Percentiles rank a stretch among this genome's conserved stretches.
phyloP scores from a whole-genome alignment of 53 echinoderm and acorn worm species.

The Apostichopus leukothele region DNA sequence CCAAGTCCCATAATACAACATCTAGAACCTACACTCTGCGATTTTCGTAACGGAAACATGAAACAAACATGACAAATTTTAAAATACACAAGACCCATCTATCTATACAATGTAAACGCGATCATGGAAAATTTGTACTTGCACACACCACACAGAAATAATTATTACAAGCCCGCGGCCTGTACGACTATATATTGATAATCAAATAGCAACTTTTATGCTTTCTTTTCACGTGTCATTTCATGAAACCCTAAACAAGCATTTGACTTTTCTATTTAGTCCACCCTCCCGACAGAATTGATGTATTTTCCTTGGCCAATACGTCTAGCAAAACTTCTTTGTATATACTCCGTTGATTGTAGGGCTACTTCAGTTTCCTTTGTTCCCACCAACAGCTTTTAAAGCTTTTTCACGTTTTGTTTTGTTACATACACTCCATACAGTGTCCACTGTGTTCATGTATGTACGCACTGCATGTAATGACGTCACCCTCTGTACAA shows the following conservation, averaged over 20 bases:
- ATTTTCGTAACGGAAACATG: neutral
- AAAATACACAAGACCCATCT: neutral
- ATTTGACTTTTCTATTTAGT: slow-evolving; percentile 18
- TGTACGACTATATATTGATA: neutral
- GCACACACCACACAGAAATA: neutral
- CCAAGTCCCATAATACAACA: too few species aligned
- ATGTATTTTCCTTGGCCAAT: slow-evolving; percentile 16
- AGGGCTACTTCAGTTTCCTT: slow-evolving; percentile 49
- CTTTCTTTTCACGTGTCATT: neutral
- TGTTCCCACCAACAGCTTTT: slow-evolving; percentile 46
- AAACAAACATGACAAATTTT: neutral
- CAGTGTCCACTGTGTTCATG: slow-evolving; percentile 40
- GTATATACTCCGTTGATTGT: slow-evolving; percentile 11
- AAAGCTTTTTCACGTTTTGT: slow-evolving; percentile 49
- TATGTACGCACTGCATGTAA: slow-evolving; percentile 46
- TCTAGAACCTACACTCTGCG: too few species aligned
- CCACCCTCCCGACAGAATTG: neutral
- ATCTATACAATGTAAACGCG: neutral
- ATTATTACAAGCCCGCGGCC: neutral
- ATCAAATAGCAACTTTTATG: slow-evolving; percentile 1
- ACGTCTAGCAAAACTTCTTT: slow-evolving; percentile 31
- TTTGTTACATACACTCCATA: slow-evolving; percentile 49
- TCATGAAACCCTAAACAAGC: neutral
- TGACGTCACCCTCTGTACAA: slow-evolving; percentile 47
- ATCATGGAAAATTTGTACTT: neutral